Conservation (phyloP, 1,140 invertebrate genomes). For the Probaryconus sp. region DNA sequence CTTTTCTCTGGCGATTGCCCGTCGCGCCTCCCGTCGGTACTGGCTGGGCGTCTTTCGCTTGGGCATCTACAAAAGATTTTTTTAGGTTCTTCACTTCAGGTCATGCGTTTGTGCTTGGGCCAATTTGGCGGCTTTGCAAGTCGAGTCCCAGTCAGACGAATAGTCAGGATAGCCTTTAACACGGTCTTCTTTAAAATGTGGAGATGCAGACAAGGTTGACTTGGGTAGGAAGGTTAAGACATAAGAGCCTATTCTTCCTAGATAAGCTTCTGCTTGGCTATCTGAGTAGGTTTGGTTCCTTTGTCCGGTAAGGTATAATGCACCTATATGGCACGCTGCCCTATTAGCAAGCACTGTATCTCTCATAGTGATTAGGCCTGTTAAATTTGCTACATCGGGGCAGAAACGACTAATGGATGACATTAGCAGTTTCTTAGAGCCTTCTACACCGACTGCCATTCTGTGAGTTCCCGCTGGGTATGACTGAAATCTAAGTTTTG, state of each 20-base stretch:
- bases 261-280: background rate
- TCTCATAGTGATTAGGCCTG: background rate
- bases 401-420: background rate
- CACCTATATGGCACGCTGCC: background rate
- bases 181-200: too few relatives aligned
- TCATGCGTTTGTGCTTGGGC: too few relatives aligned
- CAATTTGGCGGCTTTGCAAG: too few relatives aligned
- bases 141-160: too few relatives aligned
- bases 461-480: conserved; percentile 4
- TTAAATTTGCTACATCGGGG: background rate
- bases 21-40: too few relatives aligned
- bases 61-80: too few relatives aligned
- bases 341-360: background rate
- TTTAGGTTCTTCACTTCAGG: too few relatives aligned
- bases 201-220: background rate
- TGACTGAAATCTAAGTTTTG: background rate
- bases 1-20: too few relatives aligned
- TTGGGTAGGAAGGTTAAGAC: background rate
- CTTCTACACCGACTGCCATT: background rate
- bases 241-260: background rate
- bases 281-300: background rate
- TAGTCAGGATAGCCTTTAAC: too few relatives aligned
- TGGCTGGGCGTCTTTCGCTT: too few relatives aligned
- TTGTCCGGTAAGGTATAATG: background rate
- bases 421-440: background rate